A percentile compares a stretch with the other conserved stretches of the same genome.
These are phyloP conservation scores for Drosophila stalkeri DNA, from an alignment of 2,888 invertebrate species.

Conservation along the genomic window DNA sequence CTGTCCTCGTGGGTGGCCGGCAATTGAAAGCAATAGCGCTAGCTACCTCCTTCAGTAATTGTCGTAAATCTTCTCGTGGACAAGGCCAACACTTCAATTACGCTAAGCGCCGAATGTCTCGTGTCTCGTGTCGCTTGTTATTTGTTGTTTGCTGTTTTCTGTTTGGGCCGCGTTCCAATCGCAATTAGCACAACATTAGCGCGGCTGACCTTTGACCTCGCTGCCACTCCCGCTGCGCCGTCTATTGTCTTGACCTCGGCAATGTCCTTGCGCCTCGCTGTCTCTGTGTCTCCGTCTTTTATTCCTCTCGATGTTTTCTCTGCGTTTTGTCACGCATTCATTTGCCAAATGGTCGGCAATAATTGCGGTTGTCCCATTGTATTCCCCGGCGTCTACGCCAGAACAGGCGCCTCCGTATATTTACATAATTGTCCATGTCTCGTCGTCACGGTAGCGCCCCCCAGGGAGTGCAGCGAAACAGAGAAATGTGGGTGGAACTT, in stretches of 20 bases:
- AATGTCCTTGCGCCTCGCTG: constrained; percentile 62
- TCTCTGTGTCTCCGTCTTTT: constrained; percentile 16
- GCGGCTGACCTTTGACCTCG: constrained; percentile 81
- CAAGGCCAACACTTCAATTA: constrained; percentile 75
- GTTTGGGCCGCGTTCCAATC: constrained; percentile 50
- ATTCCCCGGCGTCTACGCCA: constrained; percentile 47
- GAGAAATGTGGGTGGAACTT: constrained; percentile 27
- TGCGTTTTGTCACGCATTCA: constrained; percentile 75
- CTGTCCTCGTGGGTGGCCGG: constrained; percentile 42
- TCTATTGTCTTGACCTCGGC: constrained; percentile 60
- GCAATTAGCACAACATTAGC: constrained; percentile 78
- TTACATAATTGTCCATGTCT: constrained; percentile 79
- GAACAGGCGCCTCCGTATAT: constrained; percentile 70
- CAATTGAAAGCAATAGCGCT: constrained; percentile 2
- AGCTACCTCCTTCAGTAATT: constrained; percentile 38
- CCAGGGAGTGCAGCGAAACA: constrained; percentile 20
- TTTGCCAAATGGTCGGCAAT: constrained; percentile 74
- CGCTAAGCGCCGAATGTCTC: constrained; percentile 65
- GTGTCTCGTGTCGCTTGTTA: constrained; percentile 32
- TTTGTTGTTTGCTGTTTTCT: constrained; percentile 8
- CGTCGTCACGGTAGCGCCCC: constrained; percentile 52
- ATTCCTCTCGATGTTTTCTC: constrained; percentile 19
- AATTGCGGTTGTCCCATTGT: constrained; percentile 76
- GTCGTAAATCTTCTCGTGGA: constrained; percentile 49
- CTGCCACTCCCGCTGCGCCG: constrained; percentile 70